Base-by-base conservation (phyloP, 2,888 invertebrate species). In the Drepanosiphum platanoidis region DNA sequence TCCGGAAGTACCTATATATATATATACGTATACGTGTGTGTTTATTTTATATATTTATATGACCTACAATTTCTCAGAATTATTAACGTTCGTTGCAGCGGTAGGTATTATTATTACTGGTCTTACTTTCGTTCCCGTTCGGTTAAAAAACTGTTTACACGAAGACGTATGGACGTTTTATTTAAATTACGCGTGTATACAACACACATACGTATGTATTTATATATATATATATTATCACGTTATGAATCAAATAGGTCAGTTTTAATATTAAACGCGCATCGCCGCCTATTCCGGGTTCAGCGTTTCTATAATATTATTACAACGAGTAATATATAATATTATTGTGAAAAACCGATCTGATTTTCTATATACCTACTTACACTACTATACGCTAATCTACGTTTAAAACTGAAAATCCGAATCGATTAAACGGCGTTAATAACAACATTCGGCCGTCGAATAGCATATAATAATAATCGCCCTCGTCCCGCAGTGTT, bases 31-130 rank as follows among this genome's bases (percentile, higher is more conserved):
- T 52, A 52, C n/a, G n/a, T n/a, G n/a, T n/a, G n/a, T n/a, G n/a
- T n/a, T n/a, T n/a, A n/a, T n/a, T n/a, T 52, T 42, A 22, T 22
- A 22, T 52, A 61, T 68, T 34, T 13, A 42, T 64, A 39, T 82
- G 82, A 82, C 82, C 82, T 82, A 82, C 72, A 82, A 82, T 74
- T 58, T 36, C 71, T 32, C n/a, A 64, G 42, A 71, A 58, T 22
- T 71, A 71, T 30, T 36, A 34, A 68, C 34, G 68, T 15, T 18
- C 13, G 32, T 68, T n/a, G n/a, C n/a, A n/a, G n/a, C n/a, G n/a
- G n/a, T n/a, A n/a, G n/a, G n/a, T n/a, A n/a, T n/a, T n/a, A n/a
- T 9, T 46, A 11, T 39, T 27, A 42, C 64, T n/a, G 66, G 68
- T 79, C 46, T 79, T 68, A 34, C 68, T 79, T 79, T 79, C 79